Base-by-base conservation (phyloP, 2,113 vertebrate genomes). In the Eurystomus gularis region DNA sequence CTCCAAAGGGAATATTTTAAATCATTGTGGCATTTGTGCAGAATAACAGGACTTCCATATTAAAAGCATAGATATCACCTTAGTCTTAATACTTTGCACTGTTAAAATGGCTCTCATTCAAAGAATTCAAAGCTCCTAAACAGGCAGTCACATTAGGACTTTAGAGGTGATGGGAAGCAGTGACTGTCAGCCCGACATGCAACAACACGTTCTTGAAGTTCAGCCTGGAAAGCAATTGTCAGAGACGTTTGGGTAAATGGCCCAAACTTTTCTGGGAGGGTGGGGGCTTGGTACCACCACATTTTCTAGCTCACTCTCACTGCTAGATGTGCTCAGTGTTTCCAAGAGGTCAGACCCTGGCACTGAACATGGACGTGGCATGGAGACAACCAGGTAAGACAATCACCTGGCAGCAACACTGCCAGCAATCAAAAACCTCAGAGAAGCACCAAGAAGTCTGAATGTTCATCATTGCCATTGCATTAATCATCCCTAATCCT, bases 281-380 rank as follows among this genome's bases (percentile, higher is more conserved):
- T 9, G 3, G 1, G 24, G 10, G 9, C 54, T 66, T 0, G 0
- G 31, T 37, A 86, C 3, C 4, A 2, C 7, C 71, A n/a, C 0
- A 0, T 49, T 88, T 72, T 57, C n/a, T 11, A 73, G 31, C 46
- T 42, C 58, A 3, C 9, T n/a, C 9, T 48, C 66, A 54, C 52
- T 28, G 21, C 39, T 48, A 10, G 8, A 44, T 7, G 4, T 4
- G 17, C 33, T 51, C 7, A 2, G 19, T 42, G 48, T 20, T 65
- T 33, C 57, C 6, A 8, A 26, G 44, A 92, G 42, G 16, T 48
- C 77, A 73, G 60, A 48, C 6, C 39, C 44, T 37, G 44, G 29
- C 83, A 65, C 35, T 51, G 68, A 66, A 20, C 52, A 57, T 3
- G 7, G 70, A 75, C 0, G 0, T 37, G 21, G 24, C 20, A 11